Evolutionary conservation across 2,113 vertebrate genomes (phyloP).

Genomic region (Forbesichthys agassizii): DNA sequence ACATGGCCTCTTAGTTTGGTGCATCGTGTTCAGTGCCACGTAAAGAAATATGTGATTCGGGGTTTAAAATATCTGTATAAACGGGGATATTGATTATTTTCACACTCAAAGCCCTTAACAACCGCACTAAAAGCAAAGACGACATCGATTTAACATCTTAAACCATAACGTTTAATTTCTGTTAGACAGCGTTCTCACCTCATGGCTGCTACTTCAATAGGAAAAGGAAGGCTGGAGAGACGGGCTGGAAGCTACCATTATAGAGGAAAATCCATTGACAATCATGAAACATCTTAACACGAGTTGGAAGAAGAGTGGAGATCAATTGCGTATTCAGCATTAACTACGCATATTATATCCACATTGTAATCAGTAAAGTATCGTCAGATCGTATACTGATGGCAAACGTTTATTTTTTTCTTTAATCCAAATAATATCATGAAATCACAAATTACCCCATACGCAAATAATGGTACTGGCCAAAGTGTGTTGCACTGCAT

Average conservation of each 20-base stretch:
- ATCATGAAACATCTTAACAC: neutral
- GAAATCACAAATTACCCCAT: neutral
- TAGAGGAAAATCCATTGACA: constrained; percentile 54
- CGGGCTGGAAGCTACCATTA: constrained; percentile 67
- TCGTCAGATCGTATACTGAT: rapidly evolving
- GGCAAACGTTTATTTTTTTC: neutral
- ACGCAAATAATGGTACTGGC: constrained; percentile 46
- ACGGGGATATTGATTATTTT: too few relatives aligned
- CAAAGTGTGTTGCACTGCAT: constrained; percentile 40
- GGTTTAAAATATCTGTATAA: rapidly evolving
- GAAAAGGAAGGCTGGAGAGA: constrained; percentile 67
- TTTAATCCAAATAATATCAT: neutral
- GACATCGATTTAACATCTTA: neutral
- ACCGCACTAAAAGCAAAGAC: rapidly evolving
- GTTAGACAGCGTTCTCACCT: constrained; percentile 59
- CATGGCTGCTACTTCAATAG: constrained; percentile 78
- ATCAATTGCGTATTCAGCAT: rapidly evolving
- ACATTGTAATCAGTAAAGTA: rapidly evolving
- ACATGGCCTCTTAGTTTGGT: constrained; percentile 60
- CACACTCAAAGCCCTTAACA: too few relatives aligned
- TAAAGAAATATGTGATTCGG: neutral
- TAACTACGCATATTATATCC: rapidly evolving
- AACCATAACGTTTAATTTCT: constrained; percentile 31
- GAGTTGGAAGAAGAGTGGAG: rapidly evolving
- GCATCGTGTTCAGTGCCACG: constrained; percentile 36